Evolutionary conservation across 64 coral and sea anemone species (phyloP), one percentile per base, ranked within the genome.

Genomic region (Dendrophyllia cribrosa): DNA sequence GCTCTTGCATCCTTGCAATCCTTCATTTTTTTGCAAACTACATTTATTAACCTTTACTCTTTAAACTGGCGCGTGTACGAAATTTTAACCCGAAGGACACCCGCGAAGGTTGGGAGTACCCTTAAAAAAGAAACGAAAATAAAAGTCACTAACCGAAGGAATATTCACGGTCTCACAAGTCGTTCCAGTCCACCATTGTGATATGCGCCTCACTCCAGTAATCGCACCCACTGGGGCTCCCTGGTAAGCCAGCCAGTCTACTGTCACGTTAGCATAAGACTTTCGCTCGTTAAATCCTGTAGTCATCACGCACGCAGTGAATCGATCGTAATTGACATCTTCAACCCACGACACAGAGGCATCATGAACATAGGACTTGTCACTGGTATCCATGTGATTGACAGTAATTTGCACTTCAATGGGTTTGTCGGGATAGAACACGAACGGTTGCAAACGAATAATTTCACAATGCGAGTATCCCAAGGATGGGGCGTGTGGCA

Each of bases 311-410:
- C 90, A 92, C n/a, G 76, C 84, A 9, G 83, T 93, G 50, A 93
- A 93, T 69, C 48, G 62, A 61, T 93, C 59, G 76, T 88, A 78
- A 70, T 79, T 87, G 9, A 93, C 85, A 78, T 81, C 56, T 78
- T 93, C 83, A 68, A 93, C 84, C 91, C 91, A 93, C 26, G 85
- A 88, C 17, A 76, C 91, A 11, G 74, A 58, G 14, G 91, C 91
- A 61, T 88, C 85, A 24, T 93, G 83, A 5, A 87, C 83, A 2
- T 69, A 77, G 13, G 53, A 16, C 13, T 25, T 67, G 59, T 85
- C 79, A 17, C 65, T 86, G 7, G 77, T 83, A n/a, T 82, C 83
- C 51, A 85, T 44, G 20, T 86, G 90, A 60, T 84, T 92, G 58
- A 92, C 90, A 23, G 79, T 86, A 17, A 86, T 21, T 44, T 92